phyloP scores from a whole-genome alignment of 1,140 invertebrate genomes.

The Diuraphis noxia region DNA sequence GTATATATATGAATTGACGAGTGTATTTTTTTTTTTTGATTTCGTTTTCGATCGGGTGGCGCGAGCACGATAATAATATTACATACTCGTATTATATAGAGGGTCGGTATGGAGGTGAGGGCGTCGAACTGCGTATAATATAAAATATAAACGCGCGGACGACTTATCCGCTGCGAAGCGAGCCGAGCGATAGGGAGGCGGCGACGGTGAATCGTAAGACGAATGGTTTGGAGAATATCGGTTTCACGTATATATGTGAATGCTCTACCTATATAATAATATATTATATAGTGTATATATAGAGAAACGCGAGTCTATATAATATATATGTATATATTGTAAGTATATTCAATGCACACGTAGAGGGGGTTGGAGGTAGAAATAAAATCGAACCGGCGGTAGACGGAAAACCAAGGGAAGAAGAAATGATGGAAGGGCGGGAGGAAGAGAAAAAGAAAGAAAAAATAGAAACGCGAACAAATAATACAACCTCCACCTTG shows the following conservation, averaged over 20 bases:
- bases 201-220: neutral
- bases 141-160: neutral
- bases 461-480: neutral
- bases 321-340: neutral
- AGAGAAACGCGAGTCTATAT: neutral
- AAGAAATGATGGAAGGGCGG: neutral
- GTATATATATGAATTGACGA: too few relatives aligned
- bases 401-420: neutral
- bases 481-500: constrained; percentile 36
- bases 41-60: neutral
- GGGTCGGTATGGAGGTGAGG: neutral
- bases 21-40: neutral
- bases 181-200: neutral
- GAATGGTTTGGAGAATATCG: constrained; percentile 20
- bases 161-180: neutral
- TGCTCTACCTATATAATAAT: neutral
- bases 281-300: neutral
- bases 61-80: neutral
- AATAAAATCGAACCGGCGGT: neutral
- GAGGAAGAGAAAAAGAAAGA: neutral
- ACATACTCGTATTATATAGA: neutral
- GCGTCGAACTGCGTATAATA: neutral
- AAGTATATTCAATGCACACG: neutral
- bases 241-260: neutral
- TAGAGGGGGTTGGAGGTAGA: neutral